A percentile compares a stretch with the other conserved stretches of the same genome.
Evolutionary conservation across 2,888 invertebrate genomes (phyloP).

Genomic region (Notodonta dromedarius): DNA sequence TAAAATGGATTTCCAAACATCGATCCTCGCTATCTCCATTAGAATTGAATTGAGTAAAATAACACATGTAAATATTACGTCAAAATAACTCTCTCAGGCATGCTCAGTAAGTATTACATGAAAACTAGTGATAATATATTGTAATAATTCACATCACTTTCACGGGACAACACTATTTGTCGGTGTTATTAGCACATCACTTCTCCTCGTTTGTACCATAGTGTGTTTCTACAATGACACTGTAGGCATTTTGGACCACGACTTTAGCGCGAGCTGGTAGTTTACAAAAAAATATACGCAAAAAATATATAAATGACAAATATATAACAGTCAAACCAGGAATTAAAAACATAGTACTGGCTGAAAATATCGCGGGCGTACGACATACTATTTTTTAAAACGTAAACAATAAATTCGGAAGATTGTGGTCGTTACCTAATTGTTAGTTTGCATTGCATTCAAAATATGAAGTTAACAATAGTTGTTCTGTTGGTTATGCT

Average conservation of each 20-base stretch:
- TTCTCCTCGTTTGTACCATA: background rate
- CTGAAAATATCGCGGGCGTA: background rate
- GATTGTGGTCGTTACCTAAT: background rate
- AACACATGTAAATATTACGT: conserved; percentile 32
- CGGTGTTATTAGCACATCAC: conserved; percentile 41
- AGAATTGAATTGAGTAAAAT: background rate
- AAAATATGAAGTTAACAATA: conserved; percentile 25
- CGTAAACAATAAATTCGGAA: too few relatives aligned
- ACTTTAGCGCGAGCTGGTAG: conserved; percentile 21
- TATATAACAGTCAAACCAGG: conserved; percentile 2
- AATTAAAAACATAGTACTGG: background rate
- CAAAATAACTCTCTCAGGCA: conserved; percentile 38
- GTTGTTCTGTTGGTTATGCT: conserved; percentile 21
- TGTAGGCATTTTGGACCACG: conserved; percentile 21
- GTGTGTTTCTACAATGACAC: conserved; percentile 9
- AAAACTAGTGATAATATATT: conserved; percentile 38
- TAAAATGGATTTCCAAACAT: background rate
- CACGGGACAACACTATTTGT: conserved; percentile 40
- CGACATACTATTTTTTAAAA: too few relatives aligned
- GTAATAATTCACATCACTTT: conserved; percentile 46
- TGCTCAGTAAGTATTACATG: conserved; percentile 21
- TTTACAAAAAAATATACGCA: background rate
- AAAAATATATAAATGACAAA: conserved; percentile 16
- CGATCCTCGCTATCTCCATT: background rate
- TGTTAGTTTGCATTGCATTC: background rate